Conservation (phyloP, 2,797 vertebrate genomes). For the Microcaecilia unicolor region DNA sequence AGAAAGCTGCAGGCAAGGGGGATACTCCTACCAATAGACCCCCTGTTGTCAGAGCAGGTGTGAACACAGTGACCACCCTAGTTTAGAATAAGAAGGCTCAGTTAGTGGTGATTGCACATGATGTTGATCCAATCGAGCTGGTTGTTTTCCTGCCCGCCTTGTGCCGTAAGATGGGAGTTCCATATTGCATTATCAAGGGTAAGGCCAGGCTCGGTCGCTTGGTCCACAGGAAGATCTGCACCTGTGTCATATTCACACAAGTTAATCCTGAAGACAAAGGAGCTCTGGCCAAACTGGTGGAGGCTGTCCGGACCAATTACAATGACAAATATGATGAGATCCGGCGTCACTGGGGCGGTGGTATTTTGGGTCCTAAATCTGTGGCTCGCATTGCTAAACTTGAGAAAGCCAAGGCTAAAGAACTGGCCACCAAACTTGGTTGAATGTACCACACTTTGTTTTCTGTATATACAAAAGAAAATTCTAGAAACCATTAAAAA, state of each 20-base stretch:
- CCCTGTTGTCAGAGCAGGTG: no score
- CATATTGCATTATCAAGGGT: slow-evolving; percentile 93
- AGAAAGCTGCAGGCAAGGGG: no score
- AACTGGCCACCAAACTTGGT: slow-evolving; percentile 92
- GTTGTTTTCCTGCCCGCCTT: slow-evolving; percentile 91
- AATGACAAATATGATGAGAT: slow-evolving; percentile 98
- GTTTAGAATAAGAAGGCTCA: no score
- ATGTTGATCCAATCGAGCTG: slow-evolving; percentile 94
- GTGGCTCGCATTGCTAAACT: slow-evolving; percentile 90
- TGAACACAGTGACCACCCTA: no score
- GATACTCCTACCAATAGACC: no score
- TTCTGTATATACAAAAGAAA: slow-evolving; percentile 69
- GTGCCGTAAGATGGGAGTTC: slow-evolving; percentile 96
- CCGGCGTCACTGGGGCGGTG: slow-evolving; percentile 95
- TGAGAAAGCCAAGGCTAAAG: slow-evolving; percentile 94
- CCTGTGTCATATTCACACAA: slow-evolving; percentile 84
- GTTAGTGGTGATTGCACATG: slow-evolving; percentile 88
- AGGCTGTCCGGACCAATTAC: slow-evolving; percentile 95
- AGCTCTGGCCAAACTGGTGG: no score
- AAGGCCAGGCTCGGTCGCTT: slow-evolving; percentile 89
- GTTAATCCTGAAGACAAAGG: no score
- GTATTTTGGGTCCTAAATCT: slow-evolving; percentile 88
- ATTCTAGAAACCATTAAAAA: not conserved
- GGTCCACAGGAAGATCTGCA: slow-evolving; percentile 94
- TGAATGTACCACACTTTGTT: slow-evolving; percentile 39